Conservation (phyloP, 1,140 invertebrate species). For the Aphaenogaster ashmeadi region DNA sequence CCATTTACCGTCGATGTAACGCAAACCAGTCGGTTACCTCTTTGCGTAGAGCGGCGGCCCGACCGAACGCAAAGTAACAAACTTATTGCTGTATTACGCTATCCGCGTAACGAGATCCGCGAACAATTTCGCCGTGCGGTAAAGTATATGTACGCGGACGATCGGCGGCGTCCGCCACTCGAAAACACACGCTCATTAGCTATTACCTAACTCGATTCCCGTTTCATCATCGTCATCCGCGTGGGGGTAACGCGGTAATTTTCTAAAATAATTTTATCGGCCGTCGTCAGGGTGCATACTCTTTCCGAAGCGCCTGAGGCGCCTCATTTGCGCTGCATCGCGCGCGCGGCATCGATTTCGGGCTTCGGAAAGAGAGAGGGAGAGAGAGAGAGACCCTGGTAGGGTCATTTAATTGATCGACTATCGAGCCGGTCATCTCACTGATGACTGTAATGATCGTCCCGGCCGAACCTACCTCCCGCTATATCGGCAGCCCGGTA, state of each 20-base stretch:
- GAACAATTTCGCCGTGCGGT: conserved; percentile 31
- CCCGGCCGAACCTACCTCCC: conserved; percentile 61
- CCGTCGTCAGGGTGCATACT: conserved; percentile 31
- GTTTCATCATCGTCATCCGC: conserved; percentile 42
- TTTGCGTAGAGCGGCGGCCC: conserved; percentile 38
- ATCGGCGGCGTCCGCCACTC: conserved; percentile 18
- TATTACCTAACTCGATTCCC: conserved; percentile 60
- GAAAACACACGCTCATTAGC: conserved; percentile 57
- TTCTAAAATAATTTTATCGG: conserved; percentile 67
- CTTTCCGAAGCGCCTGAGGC: conserved; percentile 33
- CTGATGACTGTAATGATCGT: conserved; percentile 79
- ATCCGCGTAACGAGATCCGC: conserved; percentile 51
- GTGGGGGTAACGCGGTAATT: conserved; percentile 52
- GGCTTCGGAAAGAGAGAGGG: conserved; percentile 6
- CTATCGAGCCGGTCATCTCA: conserved; percentile 79
- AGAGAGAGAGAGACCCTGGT: conserved; percentile 24
- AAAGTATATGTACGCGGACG: conserved; percentile 37
- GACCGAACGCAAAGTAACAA: conserved; percentile 45
- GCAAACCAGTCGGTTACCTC: conserved; percentile 28
- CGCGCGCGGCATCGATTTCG: conserved; percentile 69
- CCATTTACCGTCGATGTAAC: conserved; percentile 54
- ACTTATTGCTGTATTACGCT: conserved; percentile 47
- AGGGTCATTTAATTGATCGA: conserved; percentile 81
- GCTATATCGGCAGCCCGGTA: conserved; percentile 75
- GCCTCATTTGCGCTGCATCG: conserved; percentile 29